phyloP scores from a whole-genome alignment of 2,113 vertebrate genomes.

The Pheucticus melanocephalus region DNA sequence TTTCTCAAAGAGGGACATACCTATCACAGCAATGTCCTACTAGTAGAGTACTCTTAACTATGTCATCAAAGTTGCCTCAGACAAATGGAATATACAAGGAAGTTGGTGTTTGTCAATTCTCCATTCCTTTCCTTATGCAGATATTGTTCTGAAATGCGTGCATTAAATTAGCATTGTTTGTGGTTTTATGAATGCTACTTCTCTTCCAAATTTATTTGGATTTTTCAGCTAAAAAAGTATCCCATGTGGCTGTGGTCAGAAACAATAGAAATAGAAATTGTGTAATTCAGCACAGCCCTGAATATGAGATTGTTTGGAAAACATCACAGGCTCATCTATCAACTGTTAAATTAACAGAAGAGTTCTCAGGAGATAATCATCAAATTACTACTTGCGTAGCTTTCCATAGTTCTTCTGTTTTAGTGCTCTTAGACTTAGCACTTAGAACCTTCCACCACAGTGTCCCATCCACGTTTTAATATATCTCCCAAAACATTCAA shows the following conservation, averaged over 20 bases:
- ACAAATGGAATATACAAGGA: background rate
- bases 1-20: background rate
- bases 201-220: constrained; percentile 20
- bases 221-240: constrained; percentile 1
- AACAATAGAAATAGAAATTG: constrained; percentile 28
- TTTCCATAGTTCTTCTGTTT: constrained; percentile 18
- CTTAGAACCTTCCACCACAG: constrained; percentile 45
- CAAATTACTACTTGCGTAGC: background rate
- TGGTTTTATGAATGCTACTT: constrained; percentile 34
- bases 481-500: constrained; percentile 65
- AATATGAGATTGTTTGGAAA: constrained; percentile 45
- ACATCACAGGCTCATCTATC: constrained; percentile 20
- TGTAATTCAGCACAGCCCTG: background rate
- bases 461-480: constrained; percentile 43
- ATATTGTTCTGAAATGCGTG: constrained; percentile 49
- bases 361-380: constrained; percentile 28
- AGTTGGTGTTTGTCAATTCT: background rate
- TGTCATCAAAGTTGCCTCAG: background rate
- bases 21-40: background rate
- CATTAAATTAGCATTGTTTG: constrained; percentile 29
- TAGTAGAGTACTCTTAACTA: background rate
- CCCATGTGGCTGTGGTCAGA: background rate
- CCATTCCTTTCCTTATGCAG: background rate
- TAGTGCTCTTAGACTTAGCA: background rate
- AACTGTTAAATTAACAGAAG: constrained; percentile 50